Conservation (phyloP, 1,140 invertebrate genomes). For the Dolichoris vasculosae region DNA sequence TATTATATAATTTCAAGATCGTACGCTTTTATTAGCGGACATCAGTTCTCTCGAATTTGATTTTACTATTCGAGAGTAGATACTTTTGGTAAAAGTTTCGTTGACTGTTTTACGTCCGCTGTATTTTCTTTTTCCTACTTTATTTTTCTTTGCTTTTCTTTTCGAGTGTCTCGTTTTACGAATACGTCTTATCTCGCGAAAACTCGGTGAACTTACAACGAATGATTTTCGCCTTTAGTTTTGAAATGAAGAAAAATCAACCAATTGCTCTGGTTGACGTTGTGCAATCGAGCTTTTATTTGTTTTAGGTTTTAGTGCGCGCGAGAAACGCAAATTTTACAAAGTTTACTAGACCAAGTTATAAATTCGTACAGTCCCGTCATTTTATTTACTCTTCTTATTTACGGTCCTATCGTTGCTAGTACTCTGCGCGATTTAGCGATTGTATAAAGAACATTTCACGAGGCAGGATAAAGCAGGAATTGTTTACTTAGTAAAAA, state of each 20-base stretch:
- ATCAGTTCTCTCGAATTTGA: background rate
- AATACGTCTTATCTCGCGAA: background rate
- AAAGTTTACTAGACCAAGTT: slow-evolving; percentile 26
- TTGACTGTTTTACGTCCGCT: background rate
- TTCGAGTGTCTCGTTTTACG: slow-evolving; percentile 17
- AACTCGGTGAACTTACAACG: background rate
- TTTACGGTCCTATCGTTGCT: slow-evolving; percentile 10
- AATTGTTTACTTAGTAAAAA: slow-evolving; percentile 3
- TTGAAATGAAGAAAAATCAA: background rate
- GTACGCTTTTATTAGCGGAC: background rate
- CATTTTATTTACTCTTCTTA: slow-evolving; percentile 30
- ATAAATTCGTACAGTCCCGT: slow-evolving; percentile 8
- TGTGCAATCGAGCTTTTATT: slow-evolving; percentile 37
- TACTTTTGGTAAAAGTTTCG: background rate
- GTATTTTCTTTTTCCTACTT: background rate
- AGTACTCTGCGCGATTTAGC: slow-evolving; percentile 1
- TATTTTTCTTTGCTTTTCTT: background rate
- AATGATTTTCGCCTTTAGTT: background rate
- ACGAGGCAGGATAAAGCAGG: background rate
- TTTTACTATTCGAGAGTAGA: background rate
- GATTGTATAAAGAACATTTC: slow-evolving; percentile 25
- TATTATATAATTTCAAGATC: background rate
- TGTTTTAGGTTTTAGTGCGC: slow-evolving; percentile 15
- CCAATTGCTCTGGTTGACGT: background rate
- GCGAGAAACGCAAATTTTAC: slow-evolving; percentile 10